Base-by-base conservation (phyloP, 1,140 invertebrate genomes). In the Dinoponera quadriceps region DNA sequence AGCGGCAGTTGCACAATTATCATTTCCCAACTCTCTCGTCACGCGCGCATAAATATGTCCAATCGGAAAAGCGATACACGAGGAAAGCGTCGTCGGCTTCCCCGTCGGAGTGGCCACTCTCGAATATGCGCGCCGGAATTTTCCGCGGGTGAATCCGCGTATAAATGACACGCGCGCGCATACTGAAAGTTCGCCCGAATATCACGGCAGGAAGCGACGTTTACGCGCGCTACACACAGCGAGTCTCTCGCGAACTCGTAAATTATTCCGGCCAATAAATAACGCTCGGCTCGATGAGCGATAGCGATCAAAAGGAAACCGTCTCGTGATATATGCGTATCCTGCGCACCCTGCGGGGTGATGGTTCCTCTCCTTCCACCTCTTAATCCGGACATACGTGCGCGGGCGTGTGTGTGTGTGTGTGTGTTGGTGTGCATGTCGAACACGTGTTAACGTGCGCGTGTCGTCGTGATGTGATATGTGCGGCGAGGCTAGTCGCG, bases 401-500 rank as follows among this genome's bases (percentile, higher is more conserved):
- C 27, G 18, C 25, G 38, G 22, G 29, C 44, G 33, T 13, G 27
- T 22, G 51, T 57, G 13, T 27, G 14, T 44, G 29, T 48, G 49
- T 16, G 13, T 48, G 29, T 62, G 29, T 22, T 18, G 57, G 54
- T 59, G 20, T 68, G 13, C 25, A 25, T 74, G 68, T 81, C 59
- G 74, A 82, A 29, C 63, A 80, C 14, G 54, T 57, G 51, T 69
- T 78, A 69, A 68, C 49, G 65, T 71, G 75, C 51, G 29, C 29
- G 51, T 75, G 59, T 75, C 48, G 60, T 44, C 38, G 60, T 62
- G 71, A 49, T 77, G 82, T 90, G 89, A 90, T 90, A 90, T 90
- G 90, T 90, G 85, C 83, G 85, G 85, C 85, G 90, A 90, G 82
- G 82, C 85, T 84, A 89, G 75, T 80, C 75, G 75, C 51, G 65